Percentiles rank a stretch among this genome's conserved stretches.
Conservation (phyloP, 2,888 invertebrate genomes). For the Imbricaverruca yamaguchii region DNA sequence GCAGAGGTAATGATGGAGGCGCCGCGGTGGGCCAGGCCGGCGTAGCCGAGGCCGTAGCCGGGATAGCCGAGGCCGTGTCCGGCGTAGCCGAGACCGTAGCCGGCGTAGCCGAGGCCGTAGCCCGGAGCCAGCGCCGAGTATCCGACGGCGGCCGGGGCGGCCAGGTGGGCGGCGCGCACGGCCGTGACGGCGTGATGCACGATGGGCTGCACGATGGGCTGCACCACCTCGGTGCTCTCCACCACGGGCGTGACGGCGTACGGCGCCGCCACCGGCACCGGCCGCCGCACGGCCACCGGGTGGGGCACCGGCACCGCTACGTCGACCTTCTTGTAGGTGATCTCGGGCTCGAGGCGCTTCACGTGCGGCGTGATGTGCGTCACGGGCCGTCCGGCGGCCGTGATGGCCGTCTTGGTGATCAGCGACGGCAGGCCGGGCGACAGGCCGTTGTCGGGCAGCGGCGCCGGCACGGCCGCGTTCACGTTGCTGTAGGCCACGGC, state of each 20-base stretch:
- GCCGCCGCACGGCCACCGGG: not conserved
- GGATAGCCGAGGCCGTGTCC: not conserved
- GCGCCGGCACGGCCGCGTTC: slow-evolving; percentile 12
- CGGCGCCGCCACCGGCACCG: not conserved
- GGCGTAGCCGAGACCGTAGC: not conserved
- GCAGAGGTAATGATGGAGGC: not conserved
- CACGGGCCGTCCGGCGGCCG: slow-evolving; percentile 2
- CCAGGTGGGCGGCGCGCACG: not conserved
- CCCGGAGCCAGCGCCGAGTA: not conserved
- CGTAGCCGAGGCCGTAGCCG: not conserved
- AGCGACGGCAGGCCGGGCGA: slow-evolving; percentile 6
- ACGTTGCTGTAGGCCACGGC: slow-evolving; percentile 7
- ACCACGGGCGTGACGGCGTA: slow-evolving; percentile 3
- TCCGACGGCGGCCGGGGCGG: not conserved
- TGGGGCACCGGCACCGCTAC: not conserved
- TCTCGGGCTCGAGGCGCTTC: not conserved
- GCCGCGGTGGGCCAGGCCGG: not conserved
- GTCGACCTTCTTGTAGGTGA: slow-evolving; percentile 3
- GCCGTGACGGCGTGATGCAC: not conserved
- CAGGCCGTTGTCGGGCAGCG: slow-evolving; percentile 6
- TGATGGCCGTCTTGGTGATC: slow-evolving; percentile 10
- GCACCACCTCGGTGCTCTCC: slow-evolving; percentile 11
- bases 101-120: not conserved
- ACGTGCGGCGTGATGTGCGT: slow-evolving; percentile 5
- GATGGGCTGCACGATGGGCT: not conserved